Base-by-base conservation (phyloP, 2,888 invertebrate genomes). In the Mythimna pallens region DNA sequence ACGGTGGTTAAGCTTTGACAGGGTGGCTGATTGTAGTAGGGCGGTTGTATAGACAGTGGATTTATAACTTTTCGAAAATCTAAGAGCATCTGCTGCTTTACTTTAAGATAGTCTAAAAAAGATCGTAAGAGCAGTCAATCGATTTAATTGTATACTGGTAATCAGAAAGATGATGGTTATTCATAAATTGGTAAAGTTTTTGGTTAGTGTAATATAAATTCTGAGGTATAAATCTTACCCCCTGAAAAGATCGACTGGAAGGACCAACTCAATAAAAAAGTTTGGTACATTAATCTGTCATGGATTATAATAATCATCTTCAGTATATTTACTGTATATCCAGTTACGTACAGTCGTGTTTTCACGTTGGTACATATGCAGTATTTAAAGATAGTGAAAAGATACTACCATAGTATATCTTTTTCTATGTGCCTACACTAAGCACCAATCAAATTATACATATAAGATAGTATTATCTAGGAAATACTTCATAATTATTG, bases 401-500 rank as follows among this genome's bases (percentile, higher is more conserved):
- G n/a, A 14, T 43, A 14, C 14, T 14, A 14, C 43, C 14, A 43
- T 5, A 55, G 25, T 25, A 17, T n/a, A 55, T 0, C 7, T 14
- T 50, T 3, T 65, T 40, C 10, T 34, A 36, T 7, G 17, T 65
- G 9, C 43, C 20, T 5, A 50, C 54, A 0, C 14, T 50, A 54
- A 55, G 30, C 67, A 65, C 67, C 59, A 70, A 68, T 70, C n/a
- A 59, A 67, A 62, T 58, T 8, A 62, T 17, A 10, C 36, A 7
- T 17, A 9, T 47, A 7, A 20, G n/a, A 50, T 65, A 70, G 47
- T 34, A 55, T 70, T 58, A 79, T 65, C 70, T 79, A 62, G 10
- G 34, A 50, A 59, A 50, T 65, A 81, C 69, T 43, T 64, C 30
- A 54, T 82, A 71, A 65, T 54, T 65, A 20, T 58, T 54, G 14